These are phyloP conservation scores for Syngnathus acus DNA, from an alignment of 2,797 vertebrate species.

Conservation along the genomic window DNA sequence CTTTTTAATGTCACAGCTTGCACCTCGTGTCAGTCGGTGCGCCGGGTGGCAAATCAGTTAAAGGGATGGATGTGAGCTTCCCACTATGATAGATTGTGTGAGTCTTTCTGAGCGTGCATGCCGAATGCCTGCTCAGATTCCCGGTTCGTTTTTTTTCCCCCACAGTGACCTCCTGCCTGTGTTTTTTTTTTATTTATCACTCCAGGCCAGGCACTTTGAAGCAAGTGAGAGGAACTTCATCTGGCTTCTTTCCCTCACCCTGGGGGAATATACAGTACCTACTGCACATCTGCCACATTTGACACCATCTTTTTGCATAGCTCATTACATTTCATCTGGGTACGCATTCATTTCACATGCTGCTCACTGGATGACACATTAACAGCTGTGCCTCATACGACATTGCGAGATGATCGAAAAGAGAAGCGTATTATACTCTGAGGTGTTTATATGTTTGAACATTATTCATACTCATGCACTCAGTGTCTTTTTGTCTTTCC, in stretches of 20 bases:
- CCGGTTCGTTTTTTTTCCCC: conserved; percentile 20
- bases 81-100: conserved; percentile 14
- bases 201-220: conserved; percentile 30
- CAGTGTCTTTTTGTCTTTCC: neutral
- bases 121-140: conserved; percentile 25
- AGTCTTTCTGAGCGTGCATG: conserved; percentile 19
- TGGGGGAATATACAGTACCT: conserved; percentile 28
- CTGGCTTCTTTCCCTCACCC: conserved; percentile 33
- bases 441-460: neutral
- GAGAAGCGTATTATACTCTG: neutral
- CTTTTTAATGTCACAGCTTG: conserved; percentile 56
- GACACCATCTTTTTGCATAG: neutral
- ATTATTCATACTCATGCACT: conserved; percentile 1
- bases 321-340: neutral
- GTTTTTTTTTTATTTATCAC: conserved; percentile 49
- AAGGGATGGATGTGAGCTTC: conserved; percentile 22
- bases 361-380: neutral
- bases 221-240: conserved; percentile 41
- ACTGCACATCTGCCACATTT: neutral
- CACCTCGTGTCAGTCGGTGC: conserved; percentile 34
- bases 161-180: conserved; percentile 15
- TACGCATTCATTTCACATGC: neutral
- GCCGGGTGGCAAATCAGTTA: conserved; percentile 35
- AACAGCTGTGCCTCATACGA: neutral
- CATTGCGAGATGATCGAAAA: neutral